These are phyloP conservation scores for Aricia artaxerxes DNA, from an alignment of 2,888 invertebrate species.

Conservation along the genomic window DNA sequence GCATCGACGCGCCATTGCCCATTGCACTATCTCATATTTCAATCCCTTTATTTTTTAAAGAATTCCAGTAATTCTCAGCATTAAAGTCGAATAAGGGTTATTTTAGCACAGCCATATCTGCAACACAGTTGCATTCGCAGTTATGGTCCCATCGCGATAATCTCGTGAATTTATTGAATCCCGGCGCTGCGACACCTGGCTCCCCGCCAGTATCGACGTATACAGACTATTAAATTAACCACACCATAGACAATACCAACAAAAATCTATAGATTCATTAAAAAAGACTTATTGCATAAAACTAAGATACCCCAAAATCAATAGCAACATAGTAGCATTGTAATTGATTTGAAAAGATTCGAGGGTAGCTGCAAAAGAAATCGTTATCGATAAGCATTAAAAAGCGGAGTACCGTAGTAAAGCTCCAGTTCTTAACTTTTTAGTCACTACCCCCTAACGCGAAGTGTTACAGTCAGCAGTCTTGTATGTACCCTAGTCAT, in stretches of 20 bases:
- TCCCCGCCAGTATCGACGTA: not conserved
- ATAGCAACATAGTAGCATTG: too few relatives aligned
- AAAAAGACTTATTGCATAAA: not conserved
- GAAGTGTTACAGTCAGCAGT: too few relatives aligned
- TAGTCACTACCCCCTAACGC: too few relatives aligned
- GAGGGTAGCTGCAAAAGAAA: too few relatives aligned
- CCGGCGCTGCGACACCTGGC: conserved; percentile 6
- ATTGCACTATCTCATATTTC: not conserved
- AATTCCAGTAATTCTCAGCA: not conserved
- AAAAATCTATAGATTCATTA: not conserved
- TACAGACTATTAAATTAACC: not conserved
- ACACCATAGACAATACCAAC: not conserved
- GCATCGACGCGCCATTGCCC: too few relatives aligned
- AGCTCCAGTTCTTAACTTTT: too few relatives aligned
- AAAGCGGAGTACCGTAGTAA: too few relatives aligned
- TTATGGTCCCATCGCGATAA: conserved; percentile 10
- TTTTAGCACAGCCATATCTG: not conserved
- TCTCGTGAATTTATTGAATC: conserved; percentile 1
- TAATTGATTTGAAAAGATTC: too few relatives aligned
- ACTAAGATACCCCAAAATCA: too few relatives aligned
- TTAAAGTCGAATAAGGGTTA: not conserved
- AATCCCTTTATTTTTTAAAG: not conserved
- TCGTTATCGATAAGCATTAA: too few relatives aligned
- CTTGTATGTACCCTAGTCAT: too few relatives aligned
- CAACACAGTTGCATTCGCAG: not conserved